Conservation (phyloP, 2,797 vertebrate species). For the Alosa sapidissima region DNA sequence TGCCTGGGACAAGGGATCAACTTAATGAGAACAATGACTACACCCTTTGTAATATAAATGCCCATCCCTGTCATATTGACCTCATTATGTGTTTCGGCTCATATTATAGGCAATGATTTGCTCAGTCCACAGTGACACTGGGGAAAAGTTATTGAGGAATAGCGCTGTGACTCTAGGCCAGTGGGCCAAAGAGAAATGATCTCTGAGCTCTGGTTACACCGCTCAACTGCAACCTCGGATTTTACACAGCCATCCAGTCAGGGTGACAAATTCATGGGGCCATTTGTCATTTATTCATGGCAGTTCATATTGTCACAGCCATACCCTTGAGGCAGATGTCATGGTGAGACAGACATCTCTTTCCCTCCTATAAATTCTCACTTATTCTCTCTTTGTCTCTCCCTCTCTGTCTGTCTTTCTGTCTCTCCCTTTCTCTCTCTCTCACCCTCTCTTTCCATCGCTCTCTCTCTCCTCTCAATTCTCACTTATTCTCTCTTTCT, state of each 20-base stretch:
- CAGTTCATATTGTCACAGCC: conserved; percentile 5
- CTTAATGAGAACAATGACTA: no score
- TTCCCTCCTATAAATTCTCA: neutral
- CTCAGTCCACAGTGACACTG: neutral
- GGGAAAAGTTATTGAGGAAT: neutral
- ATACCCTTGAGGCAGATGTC: conserved; percentile 27
- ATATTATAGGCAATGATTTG: neutral
- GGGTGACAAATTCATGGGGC: conserved; percentile 29
- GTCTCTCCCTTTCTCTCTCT: neutral
- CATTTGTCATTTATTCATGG: conserved; percentile 39
- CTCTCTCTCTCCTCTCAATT: no score
- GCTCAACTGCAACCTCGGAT: neutral
- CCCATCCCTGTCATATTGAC: neutral
- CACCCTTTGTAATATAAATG: neutral
- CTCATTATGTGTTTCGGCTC: neutral
- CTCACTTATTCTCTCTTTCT: neutral
- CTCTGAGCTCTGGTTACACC: neutral
- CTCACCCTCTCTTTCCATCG: neutral
- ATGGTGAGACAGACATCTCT: neutral
- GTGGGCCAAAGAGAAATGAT: conserved; percentile 21
- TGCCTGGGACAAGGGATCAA: neutral
- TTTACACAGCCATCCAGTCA: conserved; percentile 7
- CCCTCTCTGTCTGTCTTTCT: neutral
- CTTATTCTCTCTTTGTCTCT: neutral
- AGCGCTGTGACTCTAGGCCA: neutral